Base-by-base conservation (phyloP, 2,888 invertebrate genomes). In the Lordiphosa andalusiaca region DNA sequence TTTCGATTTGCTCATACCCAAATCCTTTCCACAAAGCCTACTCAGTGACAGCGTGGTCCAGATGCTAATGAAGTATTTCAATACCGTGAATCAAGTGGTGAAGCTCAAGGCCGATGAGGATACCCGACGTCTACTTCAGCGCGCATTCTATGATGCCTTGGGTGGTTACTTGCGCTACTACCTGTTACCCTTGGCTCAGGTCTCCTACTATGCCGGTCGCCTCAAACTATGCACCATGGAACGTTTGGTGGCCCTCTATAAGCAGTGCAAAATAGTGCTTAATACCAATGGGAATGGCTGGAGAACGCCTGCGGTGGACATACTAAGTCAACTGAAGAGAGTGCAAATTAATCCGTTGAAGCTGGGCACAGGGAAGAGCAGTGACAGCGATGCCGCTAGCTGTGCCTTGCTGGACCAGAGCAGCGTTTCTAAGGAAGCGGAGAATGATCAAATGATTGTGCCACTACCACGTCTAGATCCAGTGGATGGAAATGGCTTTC, bases 271-370 rank as follows among this genome's bases (percentile, higher is more conserved):
- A 58, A 25, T 54, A 1, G 67, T 75, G 21, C 73, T 89, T 7
- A 90, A 90, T 55, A 90, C 90, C 2, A 87, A 89, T 56, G 90
- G 90, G 10, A 89, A 89, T 56, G 88, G 87, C 7, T 90, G 90
- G 90, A 73, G 53, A 25, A 13, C 63, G 5, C 84, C 88, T 0
- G 55, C 71, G 0, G 40, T 33, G 3, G 77, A 88, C 59, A 75
- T 88, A 12, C 68, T 70, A 3, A 41, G 51, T 2, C 67, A 60
- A 35, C 33, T 75, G 0, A 54, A 51, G 33, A n/a, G 10, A 0
- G 41, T 53, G 1, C 35, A 46, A 1, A 61, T 73, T 3, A 42
- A 56, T n/a, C 54, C 60, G 0, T 36, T 73, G 1, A 48, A 38
- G 7, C 5, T 56, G 25, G 36, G 55, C 9, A 44, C 36, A 6